A percentile compares a stretch with the other conserved stretches of the same genome.
Evolutionary conservation across 1,140 invertebrate species (phyloP).

Genomic region (Druon quercuslanigerum): DNA sequence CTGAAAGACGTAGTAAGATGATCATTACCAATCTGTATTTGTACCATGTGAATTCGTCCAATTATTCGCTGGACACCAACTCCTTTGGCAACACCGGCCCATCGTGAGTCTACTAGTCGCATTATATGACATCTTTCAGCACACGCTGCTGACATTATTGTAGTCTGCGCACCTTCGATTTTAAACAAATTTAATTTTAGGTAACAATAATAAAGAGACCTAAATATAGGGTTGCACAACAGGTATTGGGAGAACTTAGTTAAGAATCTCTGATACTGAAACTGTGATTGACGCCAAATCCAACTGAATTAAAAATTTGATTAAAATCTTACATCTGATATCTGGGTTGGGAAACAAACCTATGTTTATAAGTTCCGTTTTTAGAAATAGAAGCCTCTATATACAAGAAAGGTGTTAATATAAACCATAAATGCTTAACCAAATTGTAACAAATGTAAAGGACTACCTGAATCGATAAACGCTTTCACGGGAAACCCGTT

Average conservation of each 20-base stretch:
- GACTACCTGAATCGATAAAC: conserved; percentile 94
- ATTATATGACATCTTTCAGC: conserved; percentile 97
- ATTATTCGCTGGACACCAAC: conserved; percentile 98
- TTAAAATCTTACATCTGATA: too few species aligned
- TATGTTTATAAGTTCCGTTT: too few species aligned
- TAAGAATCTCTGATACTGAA: too few species aligned
- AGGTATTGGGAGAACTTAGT: too few species aligned
- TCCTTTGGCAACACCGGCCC: conserved; percentile 96
- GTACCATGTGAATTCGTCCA: conserved; percentile 96
- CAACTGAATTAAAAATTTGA: too few species aligned
- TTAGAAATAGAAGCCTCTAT: too few species aligned
- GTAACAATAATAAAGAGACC: too few species aligned
- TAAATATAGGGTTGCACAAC: too few species aligned
- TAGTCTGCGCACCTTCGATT: conserved; percentile 88
- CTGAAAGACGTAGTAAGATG: conserved; percentile 97
- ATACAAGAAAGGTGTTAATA: too few species aligned
- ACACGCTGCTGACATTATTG: conserved; percentile 94
- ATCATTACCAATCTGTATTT: conserved; percentile 96
- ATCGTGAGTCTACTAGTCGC: conserved; percentile 94
- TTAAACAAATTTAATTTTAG: not conserved
- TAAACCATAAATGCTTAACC: too few species aligned
- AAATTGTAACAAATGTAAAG: conserved; percentile 8
- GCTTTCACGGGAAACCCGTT: conserved; percentile 98
- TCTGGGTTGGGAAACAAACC: too few species aligned
- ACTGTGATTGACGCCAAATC: too few species aligned